These are phyloP conservation scores for Drepana falcataria DNA, from an alignment of 2,888 invertebrate species.

Conservation along the genomic window DNA sequence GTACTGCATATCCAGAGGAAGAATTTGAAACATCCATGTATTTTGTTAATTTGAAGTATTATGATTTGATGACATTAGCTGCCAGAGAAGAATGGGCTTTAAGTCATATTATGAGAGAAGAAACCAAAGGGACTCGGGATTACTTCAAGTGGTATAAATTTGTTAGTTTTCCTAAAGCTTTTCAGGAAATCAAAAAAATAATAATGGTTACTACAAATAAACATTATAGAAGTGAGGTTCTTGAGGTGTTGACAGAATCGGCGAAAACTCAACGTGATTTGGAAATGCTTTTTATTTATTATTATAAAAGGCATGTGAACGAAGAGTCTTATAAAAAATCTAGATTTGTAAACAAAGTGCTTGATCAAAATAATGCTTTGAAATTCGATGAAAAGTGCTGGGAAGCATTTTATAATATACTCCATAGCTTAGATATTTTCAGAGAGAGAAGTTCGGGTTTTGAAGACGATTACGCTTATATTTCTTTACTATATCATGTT, in stretches of 20 bases:
- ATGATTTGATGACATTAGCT: constrained; percentile 33
- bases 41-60: constrained; percentile 32
- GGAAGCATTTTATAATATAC: constrained; percentile 39
- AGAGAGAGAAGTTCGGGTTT: constrained; percentile 11
- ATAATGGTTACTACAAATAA: constrained; percentile 28
- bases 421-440: constrained; percentile 41
- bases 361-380: constrained; percentile 32
- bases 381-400: constrained; percentile 43
- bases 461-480: constrained; percentile 15
- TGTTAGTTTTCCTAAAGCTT: constrained; percentile 40
- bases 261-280: constrained; percentile 36
- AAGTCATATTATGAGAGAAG: constrained; percentile 33
- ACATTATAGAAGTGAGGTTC: constrained; percentile 28
- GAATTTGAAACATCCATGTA: constrained; percentile 35
- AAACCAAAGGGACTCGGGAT: constrained; percentile 30
- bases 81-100: constrained; percentile 48
- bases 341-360: constrained; percentile 31
- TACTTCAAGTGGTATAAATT: constrained; percentile 47
- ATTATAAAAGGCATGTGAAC: constrained; percentile 44
- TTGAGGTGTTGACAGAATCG: constrained; percentile 31
- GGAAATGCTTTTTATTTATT: constrained; percentile 39
- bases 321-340: constrained; percentile 31
- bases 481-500: constrained; percentile 35
- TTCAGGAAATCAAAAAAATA: constrained; percentile 34
- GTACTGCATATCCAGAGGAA: constrained; percentile 30